Percentiles rank a stretch among this genome's conserved stretches.
Conservation (phyloP, 2,888 invertebrate species). For the Salpingus planirostris region DNA sequence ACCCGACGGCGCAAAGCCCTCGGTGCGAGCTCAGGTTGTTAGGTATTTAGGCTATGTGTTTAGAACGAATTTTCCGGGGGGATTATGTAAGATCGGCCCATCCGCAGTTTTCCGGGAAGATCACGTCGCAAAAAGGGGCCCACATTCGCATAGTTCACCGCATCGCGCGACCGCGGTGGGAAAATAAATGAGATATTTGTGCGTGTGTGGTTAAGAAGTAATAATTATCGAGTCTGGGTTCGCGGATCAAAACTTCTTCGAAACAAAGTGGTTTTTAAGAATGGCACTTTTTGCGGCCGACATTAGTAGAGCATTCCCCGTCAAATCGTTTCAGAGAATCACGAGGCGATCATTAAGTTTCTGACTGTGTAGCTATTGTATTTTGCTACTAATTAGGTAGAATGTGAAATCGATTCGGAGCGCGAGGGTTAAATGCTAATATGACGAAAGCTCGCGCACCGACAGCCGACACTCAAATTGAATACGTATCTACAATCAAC, state of each 20-base stretch:
- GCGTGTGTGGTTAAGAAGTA: constrained; percentile 23
- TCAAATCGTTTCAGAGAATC: constrained; percentile 29
- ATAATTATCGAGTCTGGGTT: constrained; percentile 18
- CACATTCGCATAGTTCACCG: constrained; percentile 10
- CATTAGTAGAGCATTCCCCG: constrained; percentile 18
- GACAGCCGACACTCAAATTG: constrained; percentile 10
- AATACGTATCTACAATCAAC: constrained; percentile 14
- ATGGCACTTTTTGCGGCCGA: constrained; percentile 19
- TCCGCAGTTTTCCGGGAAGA: not conserved
- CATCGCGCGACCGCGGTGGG: constrained; percentile 12
- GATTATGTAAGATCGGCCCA: too few relatives aligned
- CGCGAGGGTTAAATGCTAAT: constrained; percentile 12
- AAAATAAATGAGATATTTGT: constrained; percentile 22
- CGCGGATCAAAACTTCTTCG: constrained; percentile 18
- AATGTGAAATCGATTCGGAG: constrained; percentile 14
- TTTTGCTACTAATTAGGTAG: constrained; percentile 25
- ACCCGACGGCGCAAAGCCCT: too few relatives aligned
- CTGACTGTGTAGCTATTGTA: constrained; percentile 22
- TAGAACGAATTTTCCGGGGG: too few relatives aligned
- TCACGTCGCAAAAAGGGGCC: constrained; percentile 5
- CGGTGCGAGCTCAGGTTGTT: too few relatives aligned
- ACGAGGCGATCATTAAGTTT: constrained; percentile 24
- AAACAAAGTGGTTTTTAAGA: constrained; percentile 21
- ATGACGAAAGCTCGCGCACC: constrained; percentile 11
- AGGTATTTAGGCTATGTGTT: too few relatives aligned